phyloP scores from a whole-genome alignment of 2,888 invertebrate genomes.

The Ochropleura plecta region DNA sequence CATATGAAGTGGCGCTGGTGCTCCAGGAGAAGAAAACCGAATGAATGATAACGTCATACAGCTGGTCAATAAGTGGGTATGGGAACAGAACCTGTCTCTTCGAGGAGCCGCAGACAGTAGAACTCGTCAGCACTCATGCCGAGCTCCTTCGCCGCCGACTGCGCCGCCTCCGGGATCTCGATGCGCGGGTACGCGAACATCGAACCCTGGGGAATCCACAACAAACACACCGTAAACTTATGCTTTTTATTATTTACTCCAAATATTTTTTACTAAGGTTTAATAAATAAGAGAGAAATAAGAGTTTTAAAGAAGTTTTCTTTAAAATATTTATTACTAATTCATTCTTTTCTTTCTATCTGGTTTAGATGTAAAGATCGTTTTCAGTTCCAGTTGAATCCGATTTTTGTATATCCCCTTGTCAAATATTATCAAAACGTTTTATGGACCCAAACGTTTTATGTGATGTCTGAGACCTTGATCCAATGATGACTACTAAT shows the following conservation, averaged over 20 bases:
- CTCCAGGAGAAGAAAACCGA: neutral
- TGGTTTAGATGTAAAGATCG: neutral
- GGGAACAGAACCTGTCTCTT: slow-evolving; percentile 89
- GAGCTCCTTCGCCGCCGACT: slow-evolving; percentile 92
- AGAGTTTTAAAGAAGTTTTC: neutral
- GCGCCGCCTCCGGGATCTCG: slow-evolving; percentile 93
- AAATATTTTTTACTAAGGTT: neutral
- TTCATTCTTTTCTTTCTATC: no score
- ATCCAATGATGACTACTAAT: neutral
- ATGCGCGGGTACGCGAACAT: slow-evolving; percentile 97
- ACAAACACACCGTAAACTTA: neutral
- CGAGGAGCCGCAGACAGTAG: slow-evolving; percentile 95
- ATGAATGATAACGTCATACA: neutral
- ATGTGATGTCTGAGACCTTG: neutral
- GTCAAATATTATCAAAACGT: neutral
- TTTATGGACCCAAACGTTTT: neutral
- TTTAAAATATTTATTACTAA: no score
- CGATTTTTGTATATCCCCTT: neutral
- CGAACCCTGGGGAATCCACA: slow-evolving; percentile 91
- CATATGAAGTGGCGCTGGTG: neutral
- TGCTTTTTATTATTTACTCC: neutral
- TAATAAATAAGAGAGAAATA: no score
- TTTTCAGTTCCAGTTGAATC: neutral
- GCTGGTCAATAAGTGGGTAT: neutral
- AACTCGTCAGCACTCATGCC: slow-evolving; percentile 94